Base-by-base conservation (phyloP, 2,113 vertebrate genomes). In the Nesogale talazaci region DNA sequence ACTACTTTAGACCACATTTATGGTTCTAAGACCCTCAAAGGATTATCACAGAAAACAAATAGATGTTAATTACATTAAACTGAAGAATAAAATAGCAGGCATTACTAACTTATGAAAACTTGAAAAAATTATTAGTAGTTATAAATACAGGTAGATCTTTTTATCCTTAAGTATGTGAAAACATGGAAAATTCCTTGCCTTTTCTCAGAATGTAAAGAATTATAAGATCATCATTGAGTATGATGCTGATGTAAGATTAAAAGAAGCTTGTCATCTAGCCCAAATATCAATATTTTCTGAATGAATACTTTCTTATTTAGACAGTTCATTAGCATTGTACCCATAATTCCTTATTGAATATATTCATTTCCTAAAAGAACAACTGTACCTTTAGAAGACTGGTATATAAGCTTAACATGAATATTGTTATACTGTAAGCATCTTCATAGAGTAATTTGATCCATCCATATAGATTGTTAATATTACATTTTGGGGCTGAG, bases 1-100 rank as follows among this genome's bases (percentile, higher is more conserved):
- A 77, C 11, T 42, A 78, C 67, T 85, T 94, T 79, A 90, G n/a
- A 86, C n/a, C 52, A 86, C 25, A 57, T 56, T 93, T 69, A 92
- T 5, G 14, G 86, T 34, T 86, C 89, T 34, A 83, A 87, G 75
- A 19, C 82, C 17, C 52, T 38, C 27, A 85, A 46, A 77, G 72
- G 90, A 92, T 77, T 76, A 82, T 20, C 16, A 83, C 2, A 82
- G n/a, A n/a, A n/a, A n/a, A 22, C 67, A 57, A 19, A 61, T 3
- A 93, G 42, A 90, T 70, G 27, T 63, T 8, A 83, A 76, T 42
- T 59, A 69, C 27, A 83, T 79, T 86, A 83, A 63, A 23, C 34
- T 82, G 61, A 90, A 70, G 52, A 14, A 38, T 57, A 70, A 90
- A 85, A 70, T 25, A n/a, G n/a, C n/a, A n/a, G n/a, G n/a, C n/a